These are phyloP conservation scores for Scaptomyza polygonia DNA, from an alignment of 2,888 invertebrate genomes.

Conservation along the genomic window DNA sequence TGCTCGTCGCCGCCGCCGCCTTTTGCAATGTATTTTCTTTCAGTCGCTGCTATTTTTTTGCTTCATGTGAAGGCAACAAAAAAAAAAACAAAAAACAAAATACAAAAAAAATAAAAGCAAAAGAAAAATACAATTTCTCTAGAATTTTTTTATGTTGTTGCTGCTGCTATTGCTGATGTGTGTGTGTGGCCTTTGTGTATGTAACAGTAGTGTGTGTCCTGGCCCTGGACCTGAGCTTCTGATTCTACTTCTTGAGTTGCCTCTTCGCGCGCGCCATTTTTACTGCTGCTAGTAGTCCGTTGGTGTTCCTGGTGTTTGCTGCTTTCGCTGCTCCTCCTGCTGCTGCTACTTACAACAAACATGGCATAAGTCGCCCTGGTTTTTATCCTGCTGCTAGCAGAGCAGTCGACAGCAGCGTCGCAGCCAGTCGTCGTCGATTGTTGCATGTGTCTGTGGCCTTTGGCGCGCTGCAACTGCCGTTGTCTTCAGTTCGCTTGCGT, in stretches of 20 bases:
- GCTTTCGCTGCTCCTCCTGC: conserved; percentile 35
- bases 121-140: conserved; percentile 55
- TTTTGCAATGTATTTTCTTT: conserved; percentile 75
- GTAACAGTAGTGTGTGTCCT: conserved; percentile 20
- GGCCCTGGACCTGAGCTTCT: conserved; percentile 39
- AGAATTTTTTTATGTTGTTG: conserved; percentile 62
- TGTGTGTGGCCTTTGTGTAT: conserved; percentile 15
- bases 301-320: conserved; percentile 22
- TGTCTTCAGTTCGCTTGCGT: conserved; percentile 74
- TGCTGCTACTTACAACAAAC: conserved; percentile 17
- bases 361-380: conserved; percentile 62
- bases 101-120: conserved; percentile 42
- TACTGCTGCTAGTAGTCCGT: conserved; percentile 22
- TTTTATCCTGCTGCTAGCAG: conserved; percentile 49
- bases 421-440: conserved; percentile 53
- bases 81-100: conserved; percentile 27
- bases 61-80: conserved; percentile 64
- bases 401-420: conserved; percentile 40
- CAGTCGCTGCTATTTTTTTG: conserved; percentile 72
- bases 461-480: conserved; percentile 72
- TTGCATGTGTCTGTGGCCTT: conserved; percentile 73
- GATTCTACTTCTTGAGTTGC: conserved; percentile 71
- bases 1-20: conserved; percentile 62
- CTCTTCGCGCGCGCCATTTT: conserved; percentile 75
- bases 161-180: conserved; percentile 30